A percentile compares a stretch with the other conserved stretches of the same genome.
These are phyloP conservation scores for Typhlichthys subterraneus DNA, from an alignment of 2,797 vertebrate genomes.

Conservation along the genomic window DNA sequence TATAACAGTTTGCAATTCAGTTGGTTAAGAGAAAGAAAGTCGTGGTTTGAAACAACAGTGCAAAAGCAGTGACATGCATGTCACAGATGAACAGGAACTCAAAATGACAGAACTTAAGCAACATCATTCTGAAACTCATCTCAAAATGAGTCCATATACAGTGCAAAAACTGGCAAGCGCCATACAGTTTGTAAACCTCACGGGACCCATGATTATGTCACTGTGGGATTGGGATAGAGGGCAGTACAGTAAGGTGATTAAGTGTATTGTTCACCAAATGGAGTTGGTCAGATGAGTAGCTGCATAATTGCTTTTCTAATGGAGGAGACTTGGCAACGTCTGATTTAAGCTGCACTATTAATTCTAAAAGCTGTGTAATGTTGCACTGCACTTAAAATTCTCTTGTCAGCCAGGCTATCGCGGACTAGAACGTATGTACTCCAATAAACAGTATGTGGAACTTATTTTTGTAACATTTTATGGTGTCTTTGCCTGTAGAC, in stretches of 20 bases:
- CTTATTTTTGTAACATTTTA: constrained; percentile 26
- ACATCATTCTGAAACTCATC: too few species aligned
- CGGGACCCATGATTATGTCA: constrained; percentile 15
- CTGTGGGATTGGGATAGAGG: not conserved
- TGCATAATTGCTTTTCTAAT: constrained; percentile 18
- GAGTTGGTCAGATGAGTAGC: constrained; percentile 4
- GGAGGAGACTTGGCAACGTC: constrained; percentile 6
- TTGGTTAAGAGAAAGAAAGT: too few species aligned
- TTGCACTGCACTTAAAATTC: constrained; percentile 4
- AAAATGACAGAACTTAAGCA: too few species aligned
- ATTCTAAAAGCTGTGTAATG: constrained; percentile 1
- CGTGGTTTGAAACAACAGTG: too few species aligned
- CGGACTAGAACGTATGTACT: constrained; percentile 3
- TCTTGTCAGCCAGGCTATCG: constrained; percentile 7
- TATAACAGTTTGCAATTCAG: too few species aligned
- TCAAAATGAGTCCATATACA: not conserved
- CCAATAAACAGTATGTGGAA: constrained; percentile 11
- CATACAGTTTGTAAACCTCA: constrained; percentile 13
- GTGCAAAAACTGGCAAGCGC: not conserved
- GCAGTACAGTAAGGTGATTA: constrained; percentile 8
- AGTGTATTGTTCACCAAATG: constrained; percentile 7
- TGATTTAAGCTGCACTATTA: constrained; percentile 11
- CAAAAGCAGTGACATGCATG: not conserved
- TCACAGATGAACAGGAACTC: too few species aligned
- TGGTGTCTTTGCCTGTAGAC: constrained; percentile 21